Conservation (phyloP, 2,888 invertebrate genomes). For the Priapulus caudatus region DNA sequence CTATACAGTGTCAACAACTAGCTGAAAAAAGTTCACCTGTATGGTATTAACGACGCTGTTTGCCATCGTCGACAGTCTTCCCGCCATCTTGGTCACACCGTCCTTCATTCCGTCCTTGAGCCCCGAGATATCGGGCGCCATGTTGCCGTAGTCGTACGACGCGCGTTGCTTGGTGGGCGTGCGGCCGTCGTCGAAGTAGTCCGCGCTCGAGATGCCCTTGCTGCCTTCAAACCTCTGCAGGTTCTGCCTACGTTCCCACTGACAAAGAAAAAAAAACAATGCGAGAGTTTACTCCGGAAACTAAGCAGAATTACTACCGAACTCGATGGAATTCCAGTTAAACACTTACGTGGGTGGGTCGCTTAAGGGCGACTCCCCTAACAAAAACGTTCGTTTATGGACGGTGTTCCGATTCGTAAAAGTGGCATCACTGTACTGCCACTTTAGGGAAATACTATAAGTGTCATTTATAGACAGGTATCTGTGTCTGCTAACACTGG, state of each 20-base stretch:
- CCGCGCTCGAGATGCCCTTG: constrained; percentile 86
- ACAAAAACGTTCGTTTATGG: too few species aligned
- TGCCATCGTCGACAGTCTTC: constrained; percentile 83
- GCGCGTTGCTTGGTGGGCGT: constrained; percentile 8
- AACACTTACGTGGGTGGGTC: too few species aligned
- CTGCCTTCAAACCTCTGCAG: constrained; percentile 78
- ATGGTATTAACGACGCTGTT: constrained; percentile 85
- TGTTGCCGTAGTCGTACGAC: constrained; percentile 18
- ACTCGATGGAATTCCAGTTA: too few species aligned
- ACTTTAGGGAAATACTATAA: too few species aligned
- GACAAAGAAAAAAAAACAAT: constrained; percentile 15
- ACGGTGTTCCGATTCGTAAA: too few species aligned
- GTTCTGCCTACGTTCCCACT: constrained; percentile 42
- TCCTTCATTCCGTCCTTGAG: constrained; percentile 92
- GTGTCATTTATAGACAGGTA: too few species aligned
- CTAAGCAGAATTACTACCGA: neutral
- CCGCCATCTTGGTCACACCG: constrained; percentile 93
- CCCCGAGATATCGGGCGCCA: constrained; percentile 70
- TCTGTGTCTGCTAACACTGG: too few species aligned
- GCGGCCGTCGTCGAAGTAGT: constrained; percentile 67
- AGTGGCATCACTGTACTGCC: too few species aligned
- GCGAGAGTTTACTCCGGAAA: neutral
- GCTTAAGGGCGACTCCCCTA: too few species aligned
- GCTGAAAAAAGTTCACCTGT: too few species aligned
- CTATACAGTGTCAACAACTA: too few species aligned